These are phyloP conservation scores for Gallinago solitaria DNA, from an alignment of 2,797 vertebrate genomes.

Conservation along the genomic window DNA sequence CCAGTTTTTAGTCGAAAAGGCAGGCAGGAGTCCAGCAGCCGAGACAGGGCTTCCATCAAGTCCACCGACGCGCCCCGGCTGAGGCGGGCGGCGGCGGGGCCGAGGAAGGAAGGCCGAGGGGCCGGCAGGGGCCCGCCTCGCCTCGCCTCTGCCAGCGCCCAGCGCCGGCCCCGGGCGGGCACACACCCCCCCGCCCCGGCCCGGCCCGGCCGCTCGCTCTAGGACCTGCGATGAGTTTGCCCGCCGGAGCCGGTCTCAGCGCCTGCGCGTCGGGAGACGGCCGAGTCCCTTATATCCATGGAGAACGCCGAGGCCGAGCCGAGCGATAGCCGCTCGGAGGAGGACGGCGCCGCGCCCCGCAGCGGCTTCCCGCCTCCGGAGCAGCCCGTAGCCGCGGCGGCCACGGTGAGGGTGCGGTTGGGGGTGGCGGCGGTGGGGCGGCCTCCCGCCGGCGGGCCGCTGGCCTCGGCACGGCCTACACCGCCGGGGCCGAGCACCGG, in stretches of 20 bases:
- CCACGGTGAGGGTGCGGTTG: background rate
- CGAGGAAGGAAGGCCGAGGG: background rate
- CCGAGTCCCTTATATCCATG: conserved; percentile 27
- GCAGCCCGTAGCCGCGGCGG: background rate
- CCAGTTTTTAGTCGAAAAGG: background rate
- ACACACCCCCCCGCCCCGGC: background rate
- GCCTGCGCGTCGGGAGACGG: conserved; percentile 35
- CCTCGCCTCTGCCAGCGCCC: background rate
- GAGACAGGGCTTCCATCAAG: fast-evolving
- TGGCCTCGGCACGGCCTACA: background rate
- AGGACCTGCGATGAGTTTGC: conserved; percentile 39
- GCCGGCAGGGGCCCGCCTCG: no score
- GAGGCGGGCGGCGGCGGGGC: background rate
- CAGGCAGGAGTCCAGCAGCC: background rate
- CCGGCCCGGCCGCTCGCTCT: background rate
- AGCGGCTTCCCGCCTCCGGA: background rate
- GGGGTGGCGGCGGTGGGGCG: background rate
- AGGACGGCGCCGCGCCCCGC: background rate
- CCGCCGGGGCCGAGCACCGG: background rate
- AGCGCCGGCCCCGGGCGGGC: background rate
- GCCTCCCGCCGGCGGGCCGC: background rate
- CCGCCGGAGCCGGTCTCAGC: conserved; percentile 43
- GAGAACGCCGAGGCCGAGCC: conserved; percentile 9
- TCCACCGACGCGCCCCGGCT: no score
- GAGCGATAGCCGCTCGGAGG: conserved; percentile 18